Evolutionary conservation across 2,797 vertebrate species (phyloP).

Genomic region (Falco cherrug): DNA sequence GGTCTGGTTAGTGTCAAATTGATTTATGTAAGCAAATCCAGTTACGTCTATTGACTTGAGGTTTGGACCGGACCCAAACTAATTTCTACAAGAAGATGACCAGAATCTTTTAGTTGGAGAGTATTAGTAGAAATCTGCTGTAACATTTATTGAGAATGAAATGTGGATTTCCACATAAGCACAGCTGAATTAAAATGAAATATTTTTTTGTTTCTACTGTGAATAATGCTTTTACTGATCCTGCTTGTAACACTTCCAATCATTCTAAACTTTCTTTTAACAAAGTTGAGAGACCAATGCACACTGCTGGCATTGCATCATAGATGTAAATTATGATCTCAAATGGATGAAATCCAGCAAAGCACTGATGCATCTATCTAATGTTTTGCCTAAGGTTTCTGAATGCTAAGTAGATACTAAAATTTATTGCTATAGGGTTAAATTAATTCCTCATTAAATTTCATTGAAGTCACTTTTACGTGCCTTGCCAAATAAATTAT

Average conservation of each 20-base stretch:
- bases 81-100: neutral
- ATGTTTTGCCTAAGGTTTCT: neutral
- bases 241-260: neutral
- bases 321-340: neutral
- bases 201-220: neutral
- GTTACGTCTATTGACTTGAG: neutral
- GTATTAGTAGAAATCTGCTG: neutral
- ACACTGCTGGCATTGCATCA: neutral
- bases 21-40: neutral
- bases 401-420: neutral
- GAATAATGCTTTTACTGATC: neutral
- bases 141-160: neutral
- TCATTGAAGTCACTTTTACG: neutral
- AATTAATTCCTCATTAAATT: neutral
- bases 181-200: neutral
- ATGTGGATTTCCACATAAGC: neutral
- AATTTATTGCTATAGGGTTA: neutral
- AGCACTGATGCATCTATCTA: neutral
- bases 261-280: neutral
- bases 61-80: neutral
- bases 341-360: neutral
- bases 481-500: slow-evolving; percentile 17
- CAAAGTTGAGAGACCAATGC: neutral
- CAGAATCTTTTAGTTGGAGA: neutral
- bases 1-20: neutral